Percentiles rank a stretch among this genome's conserved stretches.
These are phyloP conservation scores for Labia minor DNA, from an alignment of 2,888 invertebrate genomes.

Conservation along the genomic window DNA sequence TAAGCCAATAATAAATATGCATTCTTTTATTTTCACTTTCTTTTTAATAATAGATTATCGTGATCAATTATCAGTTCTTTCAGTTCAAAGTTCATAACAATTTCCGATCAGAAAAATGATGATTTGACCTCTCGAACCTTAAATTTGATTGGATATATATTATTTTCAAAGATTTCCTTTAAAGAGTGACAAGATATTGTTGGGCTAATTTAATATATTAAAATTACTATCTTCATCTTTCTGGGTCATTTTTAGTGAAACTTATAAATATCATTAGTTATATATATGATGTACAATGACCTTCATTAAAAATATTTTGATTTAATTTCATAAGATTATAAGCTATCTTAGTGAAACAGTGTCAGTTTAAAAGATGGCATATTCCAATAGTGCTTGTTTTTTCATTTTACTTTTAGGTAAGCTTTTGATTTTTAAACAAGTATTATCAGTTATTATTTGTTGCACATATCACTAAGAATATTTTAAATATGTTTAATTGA, in stretches of 20 bases:
- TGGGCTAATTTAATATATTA: background rate
- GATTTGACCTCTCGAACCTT: background rate
- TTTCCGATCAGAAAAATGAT: background rate
- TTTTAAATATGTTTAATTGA: too few species aligned
- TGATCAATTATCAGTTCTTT: background rate
- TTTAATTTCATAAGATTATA: background rate
- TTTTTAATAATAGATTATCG: too few species aligned
- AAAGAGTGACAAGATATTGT: background rate
- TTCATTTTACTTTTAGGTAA: background rate
- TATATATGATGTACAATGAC: background rate
- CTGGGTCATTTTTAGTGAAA: background rate
- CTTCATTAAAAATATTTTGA: conserved; percentile 5
- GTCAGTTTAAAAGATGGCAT: background rate
- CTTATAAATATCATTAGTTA: background rate
- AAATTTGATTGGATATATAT: background rate
- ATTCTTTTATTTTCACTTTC: too few species aligned
- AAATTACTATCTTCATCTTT: background rate
- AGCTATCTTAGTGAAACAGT: background rate
- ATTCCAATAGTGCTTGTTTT: background rate
- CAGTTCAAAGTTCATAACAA: background rate
- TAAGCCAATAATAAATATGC: too few species aligned
- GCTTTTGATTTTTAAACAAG: background rate
- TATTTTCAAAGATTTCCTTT: background rate
- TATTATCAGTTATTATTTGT: too few species aligned
- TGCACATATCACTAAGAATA: too few species aligned